Conservation (phyloP, 2,888 invertebrate species). For the Tiliacea aurago region DNA sequence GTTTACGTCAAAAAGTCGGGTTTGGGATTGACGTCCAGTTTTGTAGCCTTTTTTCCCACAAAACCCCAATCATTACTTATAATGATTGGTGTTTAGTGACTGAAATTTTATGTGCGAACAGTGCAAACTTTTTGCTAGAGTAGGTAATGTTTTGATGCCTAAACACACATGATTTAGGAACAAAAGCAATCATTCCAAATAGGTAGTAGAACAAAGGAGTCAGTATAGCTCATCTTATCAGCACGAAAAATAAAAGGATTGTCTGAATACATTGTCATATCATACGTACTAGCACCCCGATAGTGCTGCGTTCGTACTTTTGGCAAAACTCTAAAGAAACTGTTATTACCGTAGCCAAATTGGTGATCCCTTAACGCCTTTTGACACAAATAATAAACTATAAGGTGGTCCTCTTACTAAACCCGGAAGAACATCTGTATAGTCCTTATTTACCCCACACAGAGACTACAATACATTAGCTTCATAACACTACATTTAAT, state of each 20-base stretch:
- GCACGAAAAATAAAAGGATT: background rate
- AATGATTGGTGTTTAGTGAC: background rate
- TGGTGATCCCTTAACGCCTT: slow-evolving; percentile 9
- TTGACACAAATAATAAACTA: slow-evolving; percentile 1
- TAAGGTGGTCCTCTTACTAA: slow-evolving; percentile 3
- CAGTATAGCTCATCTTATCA: background rate
- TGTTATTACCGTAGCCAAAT: background rate
- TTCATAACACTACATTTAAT: slow-evolving; percentile 14
- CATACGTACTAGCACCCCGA: background rate
- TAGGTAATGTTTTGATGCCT: background rate
- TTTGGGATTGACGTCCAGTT: slow-evolving; percentile 5
- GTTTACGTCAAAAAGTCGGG: slow-evolving; percentile 3
- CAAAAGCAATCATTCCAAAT: background rate
- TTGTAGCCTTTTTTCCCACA: background rate
- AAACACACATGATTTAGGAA: background rate
- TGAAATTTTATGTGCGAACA: background rate
- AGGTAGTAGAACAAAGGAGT: background rate
- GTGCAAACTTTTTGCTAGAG: background rate
- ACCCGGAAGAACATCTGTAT: slow-evolving; percentile 38
- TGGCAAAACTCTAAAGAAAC: background rate
- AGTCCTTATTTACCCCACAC: slow-evolving; percentile 11
- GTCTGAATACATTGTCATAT: too few species aligned
- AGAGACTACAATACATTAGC: background rate
- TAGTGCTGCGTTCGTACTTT: background rate
- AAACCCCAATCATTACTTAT: background rate